A percentile compares a stretch with the other conserved stretches of the same genome.
phyloP scores from a whole-genome alignment of 2,888 invertebrate genomes.

The Ditylenchus weischeri region DNA sequence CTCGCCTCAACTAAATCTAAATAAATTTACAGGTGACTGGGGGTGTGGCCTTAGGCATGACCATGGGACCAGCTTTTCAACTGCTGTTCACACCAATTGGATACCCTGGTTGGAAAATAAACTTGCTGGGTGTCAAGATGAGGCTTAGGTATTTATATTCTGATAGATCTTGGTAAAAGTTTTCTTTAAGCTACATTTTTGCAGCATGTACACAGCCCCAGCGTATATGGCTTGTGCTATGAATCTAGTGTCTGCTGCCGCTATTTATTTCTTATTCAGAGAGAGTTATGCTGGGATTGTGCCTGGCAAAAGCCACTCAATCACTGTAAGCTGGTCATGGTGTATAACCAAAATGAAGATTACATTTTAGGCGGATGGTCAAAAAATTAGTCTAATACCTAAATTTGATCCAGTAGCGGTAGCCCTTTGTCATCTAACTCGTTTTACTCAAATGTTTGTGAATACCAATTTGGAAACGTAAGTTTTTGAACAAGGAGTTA shows the following conservation, averaged over 20 bases:
- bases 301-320: background rate
- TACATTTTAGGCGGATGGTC: background rate
- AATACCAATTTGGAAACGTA: slow-evolving; percentile 57
- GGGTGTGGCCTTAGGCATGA: slow-evolving; percentile 60
- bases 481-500: background rate
- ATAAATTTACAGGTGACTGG: slow-evolving; percentile 45
- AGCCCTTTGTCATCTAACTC: slow-evolving; percentile 46
- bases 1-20: too few species aligned
- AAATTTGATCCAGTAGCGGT: slow-evolving; percentile 42
- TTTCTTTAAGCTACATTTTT: too few species aligned
- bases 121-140: background rate
- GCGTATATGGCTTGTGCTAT: slow-evolving; percentile 44
- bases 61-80: slow-evolving; percentile 58
- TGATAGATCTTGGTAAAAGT: too few species aligned
- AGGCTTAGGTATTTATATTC: background rate
- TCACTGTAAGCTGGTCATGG: background rate
- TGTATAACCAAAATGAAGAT: too few species aligned
- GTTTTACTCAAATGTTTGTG: slow-evolving; percentile 60
- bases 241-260: slow-evolving; percentile 29
- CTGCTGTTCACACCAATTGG: slow-evolving; percentile 45
- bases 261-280: slow-evolving; percentile 20
- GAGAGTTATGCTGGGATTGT: slow-evolving; percentile 31
- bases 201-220: slow-evolving; percentile 45
- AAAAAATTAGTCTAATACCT: slow-evolving; percentile 10
- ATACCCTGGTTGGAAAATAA: slow-evolving; percentile 35